A percentile compares a stretch with the other conserved stretches of the same genome.
These are phyloP conservation scores for Ageneiosus marmoratus DNA, from an alignment of 2,113 vertebrate species.

Conservation along the genomic window DNA sequence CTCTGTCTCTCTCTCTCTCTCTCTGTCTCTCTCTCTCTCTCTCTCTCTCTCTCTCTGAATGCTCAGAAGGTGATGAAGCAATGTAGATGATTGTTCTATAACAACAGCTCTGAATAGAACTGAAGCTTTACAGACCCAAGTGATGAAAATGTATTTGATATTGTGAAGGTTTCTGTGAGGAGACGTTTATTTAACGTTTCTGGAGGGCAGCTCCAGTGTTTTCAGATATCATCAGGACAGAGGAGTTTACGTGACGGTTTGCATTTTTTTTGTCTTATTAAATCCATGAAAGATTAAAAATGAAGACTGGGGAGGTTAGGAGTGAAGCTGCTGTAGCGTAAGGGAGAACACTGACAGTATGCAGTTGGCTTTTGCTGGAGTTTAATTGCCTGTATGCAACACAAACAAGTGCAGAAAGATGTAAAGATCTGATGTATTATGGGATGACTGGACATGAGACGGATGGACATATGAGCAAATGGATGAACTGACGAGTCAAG, in stretches of 20 bases:
- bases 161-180: neutral
- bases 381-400: neutral
- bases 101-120: too few relatives aligned
- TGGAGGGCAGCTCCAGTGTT: neutral
- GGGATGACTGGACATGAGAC: neutral
- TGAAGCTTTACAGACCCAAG: too few relatives aligned
- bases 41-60: too few relatives aligned
- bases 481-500: slow-evolving; percentile 13
- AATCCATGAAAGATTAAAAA: neutral
- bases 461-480: neutral
- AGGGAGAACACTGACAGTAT: neutral
- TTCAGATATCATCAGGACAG: neutral
- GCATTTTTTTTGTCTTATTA: too few relatives aligned
- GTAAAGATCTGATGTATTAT: neutral
- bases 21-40: too few relatives aligned
- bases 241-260: neutral
- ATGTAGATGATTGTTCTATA: too few relatives aligned
- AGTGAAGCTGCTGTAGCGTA: neutral
- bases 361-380: neutral
- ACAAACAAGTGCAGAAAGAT: neutral
- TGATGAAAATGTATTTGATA: neutral
- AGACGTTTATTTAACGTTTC: neutral
- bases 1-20: too few relatives aligned
- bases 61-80: too few relatives aligned
- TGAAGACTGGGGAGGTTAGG: too few relatives aligned